Conservation (phyloP, 2,113 vertebrate genomes). For the Sardina pilchardus region DNA sequence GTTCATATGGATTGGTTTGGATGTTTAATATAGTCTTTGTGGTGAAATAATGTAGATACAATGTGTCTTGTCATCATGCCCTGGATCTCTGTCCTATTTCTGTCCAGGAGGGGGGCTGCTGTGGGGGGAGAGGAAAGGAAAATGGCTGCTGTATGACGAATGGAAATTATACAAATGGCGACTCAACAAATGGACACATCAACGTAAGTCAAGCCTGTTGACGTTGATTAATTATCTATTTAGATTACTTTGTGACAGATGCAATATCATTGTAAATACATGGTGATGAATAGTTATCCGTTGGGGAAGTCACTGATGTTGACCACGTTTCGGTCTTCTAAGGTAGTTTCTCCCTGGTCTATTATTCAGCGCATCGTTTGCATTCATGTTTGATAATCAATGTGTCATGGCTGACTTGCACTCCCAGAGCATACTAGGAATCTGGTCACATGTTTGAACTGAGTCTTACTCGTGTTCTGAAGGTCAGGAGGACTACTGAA, state of each 20-base stretch:
- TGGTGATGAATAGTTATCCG: background rate
- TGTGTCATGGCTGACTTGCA: slow-evolving; percentile 16
- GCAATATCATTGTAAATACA: background rate
- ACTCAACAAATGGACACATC: slow-evolving; percentile 39
- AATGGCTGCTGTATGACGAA: slow-evolving; percentile 76
- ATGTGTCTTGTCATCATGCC: background rate
- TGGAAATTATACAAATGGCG: background rate
- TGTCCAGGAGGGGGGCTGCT: slow-evolving; percentile 72
- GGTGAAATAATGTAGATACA: background rate
- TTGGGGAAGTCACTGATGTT: background rate
- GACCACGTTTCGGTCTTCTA: background rate
- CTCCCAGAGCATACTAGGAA: slow-evolving; percentile 1
- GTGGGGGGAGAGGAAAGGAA: slow-evolving; percentile 64
- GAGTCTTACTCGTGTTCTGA: background rate
- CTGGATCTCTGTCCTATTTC: background rate
- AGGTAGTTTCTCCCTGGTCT: background rate
- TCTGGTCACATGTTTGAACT: slow-evolving; percentile 32
- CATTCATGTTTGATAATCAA: slow-evolving; percentile 25
- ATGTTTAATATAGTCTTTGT: background rate
- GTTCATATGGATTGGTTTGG: background rate
- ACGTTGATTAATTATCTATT: background rate
- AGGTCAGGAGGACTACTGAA: background rate
- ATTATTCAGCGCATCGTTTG: background rate
- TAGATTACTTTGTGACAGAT: background rate
- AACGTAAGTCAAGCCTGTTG: slow-evolving; percentile 31